Percentiles rank a stretch among this genome's conserved stretches.
Conservation (phyloP, 2,797 vertebrate genomes). For the Pelochelys cantorii region DNA sequence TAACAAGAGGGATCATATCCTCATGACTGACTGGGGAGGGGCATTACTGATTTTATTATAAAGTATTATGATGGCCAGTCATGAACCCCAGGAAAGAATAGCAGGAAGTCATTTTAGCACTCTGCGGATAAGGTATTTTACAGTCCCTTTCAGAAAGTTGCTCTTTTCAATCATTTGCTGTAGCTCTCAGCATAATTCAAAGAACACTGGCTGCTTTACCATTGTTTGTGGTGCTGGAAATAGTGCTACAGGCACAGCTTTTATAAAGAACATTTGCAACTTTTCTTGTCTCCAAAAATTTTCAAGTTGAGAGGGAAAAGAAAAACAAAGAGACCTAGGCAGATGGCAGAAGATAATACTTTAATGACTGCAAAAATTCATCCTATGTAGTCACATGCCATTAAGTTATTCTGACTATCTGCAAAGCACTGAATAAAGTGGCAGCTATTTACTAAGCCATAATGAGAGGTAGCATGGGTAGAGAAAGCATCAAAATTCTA, state of each 20-base stretch:
- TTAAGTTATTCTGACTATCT: slow-evolving; percentile 29
- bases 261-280: slow-evolving; percentile 22
- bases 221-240: neutral
- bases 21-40: slow-evolving; percentile 3
- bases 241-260: slow-evolving; percentile 6
- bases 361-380: slow-evolving; percentile 50
- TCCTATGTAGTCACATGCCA: neutral
- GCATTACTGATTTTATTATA: slow-evolving; percentile 11
- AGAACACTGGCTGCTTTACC: neutral
- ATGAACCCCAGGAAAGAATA: neutral
- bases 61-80: neutral
- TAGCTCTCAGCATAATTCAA: neutral
- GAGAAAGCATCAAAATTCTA: neutral
- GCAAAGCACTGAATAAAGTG: slow-evolving; percentile 2
- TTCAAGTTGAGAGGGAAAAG: slow-evolving; percentile 30
- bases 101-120: slow-evolving; percentile 15
- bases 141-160: slow-evolving; percentile 5
- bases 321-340: slow-evolving; percentile 39
- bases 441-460: neutral
- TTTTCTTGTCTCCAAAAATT: slow-evolving; percentile 39
- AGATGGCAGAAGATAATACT: slow-evolving; percentile 45
- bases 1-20: slow-evolving; percentile 30
- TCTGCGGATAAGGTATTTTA: neutral
- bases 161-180: neutral
- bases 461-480: neutral